Conservation (phyloP, 2,888 invertebrate genomes). For the Bimastos eiseni region DNA sequence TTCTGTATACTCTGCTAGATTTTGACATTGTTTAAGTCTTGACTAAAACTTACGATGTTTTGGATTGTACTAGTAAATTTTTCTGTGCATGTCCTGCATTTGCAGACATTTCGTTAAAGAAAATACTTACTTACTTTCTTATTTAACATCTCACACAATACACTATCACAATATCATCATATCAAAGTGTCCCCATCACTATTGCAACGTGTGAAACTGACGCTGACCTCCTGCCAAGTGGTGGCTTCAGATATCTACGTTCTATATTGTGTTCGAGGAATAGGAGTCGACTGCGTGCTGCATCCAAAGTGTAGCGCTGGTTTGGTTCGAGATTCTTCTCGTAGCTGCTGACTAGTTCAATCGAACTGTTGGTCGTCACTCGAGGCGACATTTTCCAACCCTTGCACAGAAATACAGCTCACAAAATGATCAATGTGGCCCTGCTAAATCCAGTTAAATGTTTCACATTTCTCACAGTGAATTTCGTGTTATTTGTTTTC, state of each 20-base stretch:
- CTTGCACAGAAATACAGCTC: conserved; percentile 21
- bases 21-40: no score
- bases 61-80: no score
- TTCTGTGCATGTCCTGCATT: no score
- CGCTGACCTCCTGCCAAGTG: conserved; percentile 70
- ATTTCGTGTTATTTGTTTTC: neutral
- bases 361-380: conserved; percentile 25
- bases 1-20: no score
- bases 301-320: conserved; percentile 60
- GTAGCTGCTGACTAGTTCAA: conserved; percentile 31
- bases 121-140: no score
- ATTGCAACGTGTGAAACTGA: no score
- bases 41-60: no score
- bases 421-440: neutral
- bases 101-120: no score
- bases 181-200: no score
- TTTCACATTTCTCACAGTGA: neutral
- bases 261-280: conserved; percentile 88
- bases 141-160: neutral
- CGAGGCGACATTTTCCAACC: conserved; percentile 38
- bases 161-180: no score
- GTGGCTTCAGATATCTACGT: conserved; percentile 88
- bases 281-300: conserved; percentile 75
- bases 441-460: neutral
- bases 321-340: conserved; percentile 17